These are phyloP conservation scores for Pseudococcus jackbeardsleyi DNA, from an alignment of 2,888 invertebrate species.

Conservation along the genomic window DNA sequence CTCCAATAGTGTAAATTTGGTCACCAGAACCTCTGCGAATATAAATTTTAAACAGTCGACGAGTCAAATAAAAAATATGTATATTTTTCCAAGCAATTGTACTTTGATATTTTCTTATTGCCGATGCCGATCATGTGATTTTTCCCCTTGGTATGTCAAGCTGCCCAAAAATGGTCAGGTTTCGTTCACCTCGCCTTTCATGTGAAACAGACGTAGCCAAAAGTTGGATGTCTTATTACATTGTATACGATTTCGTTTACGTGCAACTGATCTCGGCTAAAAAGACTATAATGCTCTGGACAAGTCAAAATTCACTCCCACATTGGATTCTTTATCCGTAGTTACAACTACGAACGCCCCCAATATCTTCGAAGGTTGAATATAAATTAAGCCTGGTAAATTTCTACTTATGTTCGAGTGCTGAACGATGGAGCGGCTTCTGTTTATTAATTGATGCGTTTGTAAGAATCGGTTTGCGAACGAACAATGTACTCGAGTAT, in stretches of 20 bases:
- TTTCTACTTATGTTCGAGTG: background rate
- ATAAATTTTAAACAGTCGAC: background rate
- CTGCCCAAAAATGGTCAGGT: background rate
- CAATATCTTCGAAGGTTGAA: conserved; percentile 11
- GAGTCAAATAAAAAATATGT: conserved; percentile 32
- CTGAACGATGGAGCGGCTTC: background rate
- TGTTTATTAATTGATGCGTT: background rate
- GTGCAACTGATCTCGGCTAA: background rate
- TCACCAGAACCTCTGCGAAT: background rate
- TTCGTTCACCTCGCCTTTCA: background rate
- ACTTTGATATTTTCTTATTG: background rate
- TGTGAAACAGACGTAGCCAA: background rate
- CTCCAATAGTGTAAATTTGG: conserved; percentile 30
- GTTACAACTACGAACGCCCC: background rate
- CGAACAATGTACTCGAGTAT: background rate
- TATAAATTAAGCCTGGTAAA: background rate
- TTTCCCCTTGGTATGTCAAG: background rate
- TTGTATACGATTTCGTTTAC: background rate
- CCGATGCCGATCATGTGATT: background rate
- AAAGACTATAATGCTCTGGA: conserved; percentile 2
- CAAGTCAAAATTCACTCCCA: conserved; percentile 20
- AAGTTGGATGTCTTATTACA: background rate
- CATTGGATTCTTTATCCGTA: conserved; percentile 4
- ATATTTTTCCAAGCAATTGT: conserved; percentile 30
- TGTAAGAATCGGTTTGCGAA: background rate